These are phyloP conservation scores for Wasmannia auropunctata DNA, from an alignment of 1,140 invertebrate genomes.

Conservation along the genomic window DNA sequence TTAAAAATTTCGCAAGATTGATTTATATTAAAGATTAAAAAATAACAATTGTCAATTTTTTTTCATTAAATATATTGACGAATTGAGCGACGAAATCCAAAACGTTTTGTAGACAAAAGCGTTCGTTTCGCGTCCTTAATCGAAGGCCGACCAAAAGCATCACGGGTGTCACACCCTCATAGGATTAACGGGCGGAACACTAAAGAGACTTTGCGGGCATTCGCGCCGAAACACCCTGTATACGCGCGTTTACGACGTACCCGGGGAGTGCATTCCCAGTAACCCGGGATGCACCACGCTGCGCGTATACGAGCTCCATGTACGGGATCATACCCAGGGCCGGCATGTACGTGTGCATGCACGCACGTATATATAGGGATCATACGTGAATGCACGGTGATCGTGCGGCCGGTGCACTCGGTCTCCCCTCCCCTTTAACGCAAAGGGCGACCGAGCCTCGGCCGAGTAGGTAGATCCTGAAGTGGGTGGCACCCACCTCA, in stretches of 20 bases:
- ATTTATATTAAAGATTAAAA: no score
- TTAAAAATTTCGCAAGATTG: background rate
- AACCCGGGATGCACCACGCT: conserved; percentile 64
- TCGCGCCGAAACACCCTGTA: conserved; percentile 60
- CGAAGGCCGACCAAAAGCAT: conserved; percentile 8
- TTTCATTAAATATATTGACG: background rate
- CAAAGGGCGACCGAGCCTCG: conserved; percentile 59
- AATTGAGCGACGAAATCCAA: background rate
- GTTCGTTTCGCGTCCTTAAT: background rate
- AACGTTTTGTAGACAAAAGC: background rate
- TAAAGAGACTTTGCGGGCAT: conserved; percentile 24
- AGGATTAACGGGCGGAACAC: conserved; percentile 61
- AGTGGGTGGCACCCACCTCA: conserved; percentile 66
- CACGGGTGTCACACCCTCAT: conserved; percentile 50
- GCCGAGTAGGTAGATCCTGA: conserved; percentile 62
- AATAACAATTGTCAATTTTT: background rate
- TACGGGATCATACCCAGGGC: conserved; percentile 33
- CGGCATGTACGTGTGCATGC: conserved; percentile 28
- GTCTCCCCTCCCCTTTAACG: background rate
- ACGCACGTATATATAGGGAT: conserved; percentile 2
- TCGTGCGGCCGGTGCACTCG: conserved; percentile 44
- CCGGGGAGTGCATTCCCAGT: conserved; percentile 62
- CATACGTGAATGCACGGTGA: conserved; percentile 49
- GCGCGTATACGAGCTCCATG: conserved; percentile 39
- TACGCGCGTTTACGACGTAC: conserved; percentile 67